A percentile compares a stretch with the other conserved stretches of the same genome.
phyloP scores from a whole-genome alignment of 2,797 vertebrate species.

The Catostomus latipinnis region DNA sequence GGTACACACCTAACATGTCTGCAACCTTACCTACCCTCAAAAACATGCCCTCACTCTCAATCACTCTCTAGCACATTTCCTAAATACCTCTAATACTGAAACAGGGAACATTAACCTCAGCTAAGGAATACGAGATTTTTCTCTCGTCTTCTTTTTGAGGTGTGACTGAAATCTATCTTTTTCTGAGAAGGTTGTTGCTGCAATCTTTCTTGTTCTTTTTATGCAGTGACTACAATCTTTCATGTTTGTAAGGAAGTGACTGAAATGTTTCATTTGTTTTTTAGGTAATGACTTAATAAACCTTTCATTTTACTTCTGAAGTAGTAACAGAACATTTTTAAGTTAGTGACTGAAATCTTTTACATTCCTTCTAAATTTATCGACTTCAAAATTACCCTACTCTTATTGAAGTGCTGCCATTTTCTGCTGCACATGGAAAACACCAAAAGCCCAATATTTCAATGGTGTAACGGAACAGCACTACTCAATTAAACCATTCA shows the following conservation, averaged over 20 bases:
- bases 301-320: neutral
- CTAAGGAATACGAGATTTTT: neutral
- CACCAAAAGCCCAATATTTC: too few species aligned
- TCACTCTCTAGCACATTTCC: neutral
- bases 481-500: too few species aligned
- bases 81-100: neutral
- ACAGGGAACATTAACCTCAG: neutral
- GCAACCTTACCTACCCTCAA: neutral
- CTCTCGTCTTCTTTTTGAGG: neutral
- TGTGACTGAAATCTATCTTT: neutral
- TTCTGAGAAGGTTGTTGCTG: too few species aligned
- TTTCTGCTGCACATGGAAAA: too few species aligned
- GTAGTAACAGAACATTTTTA: too few species aligned
- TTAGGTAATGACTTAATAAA: neutral
- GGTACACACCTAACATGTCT: conserved; percentile 3
- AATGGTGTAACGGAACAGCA: too few species aligned
- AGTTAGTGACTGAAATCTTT: too few species aligned
- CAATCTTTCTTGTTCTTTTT: too few species aligned
- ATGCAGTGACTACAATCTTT: neutral
- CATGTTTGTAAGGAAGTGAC: neutral
- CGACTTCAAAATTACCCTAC: too few species aligned
- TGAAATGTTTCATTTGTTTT: too few species aligned
- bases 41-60: neutral
- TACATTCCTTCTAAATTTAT: neutral
- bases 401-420: too few species aligned